Evolutionary conservation across 1,140 invertebrate species (phyloP).

Genomic region (Drosophila ercepeae): DNA sequence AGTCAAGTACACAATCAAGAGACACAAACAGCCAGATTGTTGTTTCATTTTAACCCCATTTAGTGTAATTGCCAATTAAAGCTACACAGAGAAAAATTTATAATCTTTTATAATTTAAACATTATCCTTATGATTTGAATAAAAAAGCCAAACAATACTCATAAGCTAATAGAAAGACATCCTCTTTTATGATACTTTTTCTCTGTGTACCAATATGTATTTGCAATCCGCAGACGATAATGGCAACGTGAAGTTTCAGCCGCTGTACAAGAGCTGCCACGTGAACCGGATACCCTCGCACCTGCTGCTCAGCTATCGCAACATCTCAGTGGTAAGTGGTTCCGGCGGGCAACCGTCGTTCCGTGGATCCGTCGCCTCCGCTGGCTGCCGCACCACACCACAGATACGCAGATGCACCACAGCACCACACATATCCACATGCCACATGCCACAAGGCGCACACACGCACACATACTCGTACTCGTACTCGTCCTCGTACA

Average conservation of each 20-base stretch:
- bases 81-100: slow-evolving; percentile 1
- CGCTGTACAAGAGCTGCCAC: slow-evolving; percentile 86
- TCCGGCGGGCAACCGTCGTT: slow-evolving; percentile 4
- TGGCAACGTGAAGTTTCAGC: slow-evolving; percentile 85
- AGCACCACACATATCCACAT: slow-evolving; percentile 23
- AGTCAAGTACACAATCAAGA: slow-evolving; percentile 57
- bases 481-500: too few relatives aligned
- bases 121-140: too few relatives aligned
- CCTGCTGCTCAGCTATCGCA: slow-evolving; percentile 85
- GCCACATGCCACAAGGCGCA: slow-evolving; percentile 29
- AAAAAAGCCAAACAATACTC: not conserved
- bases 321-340: slow-evolving; percentile 85
- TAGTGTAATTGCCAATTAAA: slow-evolving; percentile 18
- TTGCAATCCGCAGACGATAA: slow-evolving; percentile 72
- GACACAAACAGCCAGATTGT: slow-evolving; percentile 39
- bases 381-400: slow-evolving; percentile 57
- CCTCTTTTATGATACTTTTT: slow-evolving; percentile 16
- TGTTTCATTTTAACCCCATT: slow-evolving; percentile 48
- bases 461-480: slow-evolving; percentile 20
- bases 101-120: not conserved
- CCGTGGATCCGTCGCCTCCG: slow-evolving; percentile 20
- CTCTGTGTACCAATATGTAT: slow-evolving; percentile 22
- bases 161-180: not conserved
- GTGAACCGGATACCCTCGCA: slow-evolving; percentile 85
- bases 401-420: slow-evolving; percentile 33